Conservation (phyloP, 2,113 vertebrate genomes). For the Gopherus evgoodei region DNA sequence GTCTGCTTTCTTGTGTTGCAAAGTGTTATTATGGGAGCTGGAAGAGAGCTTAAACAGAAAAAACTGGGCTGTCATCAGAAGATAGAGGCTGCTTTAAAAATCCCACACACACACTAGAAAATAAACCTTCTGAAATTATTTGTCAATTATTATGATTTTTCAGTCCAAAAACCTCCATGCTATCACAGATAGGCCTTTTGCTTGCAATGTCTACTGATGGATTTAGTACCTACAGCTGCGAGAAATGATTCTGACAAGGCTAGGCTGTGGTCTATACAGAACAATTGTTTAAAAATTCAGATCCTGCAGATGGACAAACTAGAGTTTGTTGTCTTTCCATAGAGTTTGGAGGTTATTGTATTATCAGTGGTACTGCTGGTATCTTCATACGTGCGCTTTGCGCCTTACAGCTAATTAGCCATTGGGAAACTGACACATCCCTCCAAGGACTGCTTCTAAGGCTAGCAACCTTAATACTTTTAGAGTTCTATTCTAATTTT, state of each 20-base stretch:
- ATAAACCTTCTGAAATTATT: neutral
- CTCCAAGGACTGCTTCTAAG: neutral
- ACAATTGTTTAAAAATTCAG: neutral
- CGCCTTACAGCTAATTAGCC: accelerated
- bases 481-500: neutral
- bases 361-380: neutral
- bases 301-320: neutral
- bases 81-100: neutral
- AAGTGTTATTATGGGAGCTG: neutral
- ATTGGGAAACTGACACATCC: neutral
- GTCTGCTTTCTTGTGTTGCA: neutral
- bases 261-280: neutral
- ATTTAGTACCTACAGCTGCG: neutral
- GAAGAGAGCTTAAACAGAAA: neutral
- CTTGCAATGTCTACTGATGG: neutral
- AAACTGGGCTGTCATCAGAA: neutral
- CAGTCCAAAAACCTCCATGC: neutral
- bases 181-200: neutral
- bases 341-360: neutral
- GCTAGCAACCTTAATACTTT: neutral
- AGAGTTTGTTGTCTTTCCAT: neutral
- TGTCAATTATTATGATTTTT: neutral
- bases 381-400: neutral
- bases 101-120: neutral
- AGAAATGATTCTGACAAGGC: neutral